phyloP scores from a whole-genome alignment of 2,888 invertebrate genomes.

The Caenorhabditis auriculariae region DNA sequence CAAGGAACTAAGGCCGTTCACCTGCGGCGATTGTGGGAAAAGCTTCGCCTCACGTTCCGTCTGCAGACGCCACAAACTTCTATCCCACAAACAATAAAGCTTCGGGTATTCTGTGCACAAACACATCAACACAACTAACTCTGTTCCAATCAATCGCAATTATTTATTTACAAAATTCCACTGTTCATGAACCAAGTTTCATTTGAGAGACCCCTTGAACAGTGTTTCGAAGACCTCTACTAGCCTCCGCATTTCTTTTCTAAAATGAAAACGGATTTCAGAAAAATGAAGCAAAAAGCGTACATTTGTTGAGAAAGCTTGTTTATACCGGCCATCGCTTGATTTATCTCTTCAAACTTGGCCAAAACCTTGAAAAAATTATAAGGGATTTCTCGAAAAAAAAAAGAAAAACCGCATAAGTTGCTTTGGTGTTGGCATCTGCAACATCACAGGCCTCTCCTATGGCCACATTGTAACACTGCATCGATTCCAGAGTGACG shows the following conservation, averaged over 20 bases:
- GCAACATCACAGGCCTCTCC: slow-evolving; percentile 55
- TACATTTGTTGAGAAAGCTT: slow-evolving; percentile 54
- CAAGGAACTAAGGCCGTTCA: slow-evolving; percentile 31
- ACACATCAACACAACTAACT: too few species aligned
- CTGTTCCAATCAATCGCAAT: too few species aligned
- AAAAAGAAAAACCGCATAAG: slow-evolving; percentile 47
- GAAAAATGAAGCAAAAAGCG: slow-evolving; percentile 4
- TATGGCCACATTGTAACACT: slow-evolving; percentile 50
- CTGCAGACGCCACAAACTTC: slow-evolving; percentile 19
- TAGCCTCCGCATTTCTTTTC: slow-evolving; percentile 54
- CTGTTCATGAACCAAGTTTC: not conserved
- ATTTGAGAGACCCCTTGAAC: slow-evolving; percentile 36
- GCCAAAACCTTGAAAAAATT: slow-evolving; percentile 52
- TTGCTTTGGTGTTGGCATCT: slow-evolving; percentile 53
- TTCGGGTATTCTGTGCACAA: too few species aligned
- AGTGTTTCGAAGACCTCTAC: slow-evolving; percentile 56
- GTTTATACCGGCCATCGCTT: slow-evolving; percentile 46
- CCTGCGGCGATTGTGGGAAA: slow-evolving; percentile 28
- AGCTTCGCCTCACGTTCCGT: slow-evolving; percentile 25
- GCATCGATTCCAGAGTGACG: slow-evolving; percentile 53
- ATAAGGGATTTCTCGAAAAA: not conserved
- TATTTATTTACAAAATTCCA: too few species aligned
- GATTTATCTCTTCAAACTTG: slow-evolving; percentile 59
- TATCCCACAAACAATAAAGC: slow-evolving; percentile 15
- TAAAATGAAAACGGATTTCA: too few species aligned